These are phyloP conservation scores for Cyprinodon variegatus DNA, from an alignment of 2,113 vertebrate species.

Conservation along the genomic window DNA sequence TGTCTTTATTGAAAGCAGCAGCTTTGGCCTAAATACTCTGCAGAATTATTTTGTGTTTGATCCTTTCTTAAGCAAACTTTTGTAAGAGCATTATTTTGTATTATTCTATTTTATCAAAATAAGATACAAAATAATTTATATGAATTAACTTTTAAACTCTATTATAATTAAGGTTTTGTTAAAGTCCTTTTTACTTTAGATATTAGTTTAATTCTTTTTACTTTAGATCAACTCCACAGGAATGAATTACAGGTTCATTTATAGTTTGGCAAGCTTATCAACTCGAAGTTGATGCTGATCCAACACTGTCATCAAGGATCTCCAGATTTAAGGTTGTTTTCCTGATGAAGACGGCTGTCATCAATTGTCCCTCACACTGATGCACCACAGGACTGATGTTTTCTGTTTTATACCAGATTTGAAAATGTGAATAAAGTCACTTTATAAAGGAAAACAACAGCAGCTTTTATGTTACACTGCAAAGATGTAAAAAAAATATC, in stretches of 20 bases:
- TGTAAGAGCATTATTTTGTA: background rate
- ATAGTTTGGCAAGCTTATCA: slow-evolving; percentile 23
- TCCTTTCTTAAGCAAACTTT: background rate
- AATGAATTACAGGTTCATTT: slow-evolving; percentile 29
- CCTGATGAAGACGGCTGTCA: slow-evolving; percentile 54
- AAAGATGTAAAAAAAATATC: background rate
- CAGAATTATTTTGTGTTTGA: background rate
- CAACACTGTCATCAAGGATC: slow-evolving; percentile 67
- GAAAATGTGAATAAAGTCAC: background rate
- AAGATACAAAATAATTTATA: too few species aligned
- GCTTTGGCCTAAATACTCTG: background rate
- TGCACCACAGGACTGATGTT: slow-evolving; percentile 9
- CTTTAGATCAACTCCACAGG: background rate
- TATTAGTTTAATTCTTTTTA: background rate
- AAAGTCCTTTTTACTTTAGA: background rate
- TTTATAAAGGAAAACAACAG: background rate
- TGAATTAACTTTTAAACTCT: too few species aligned
- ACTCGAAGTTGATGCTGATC: slow-evolving; percentile 31
- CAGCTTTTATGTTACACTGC: background rate
- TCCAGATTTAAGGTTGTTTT: slow-evolving; percentile 39
- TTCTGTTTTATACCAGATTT: background rate
- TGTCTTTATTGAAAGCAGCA: background rate
- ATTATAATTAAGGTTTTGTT: too few species aligned
- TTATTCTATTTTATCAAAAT: background rate
- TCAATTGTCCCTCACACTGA: slow-evolving; percentile 52